Conservation (phyloP, 2,888 invertebrate species). For the Steinernema hermaphroditum region DNA sequence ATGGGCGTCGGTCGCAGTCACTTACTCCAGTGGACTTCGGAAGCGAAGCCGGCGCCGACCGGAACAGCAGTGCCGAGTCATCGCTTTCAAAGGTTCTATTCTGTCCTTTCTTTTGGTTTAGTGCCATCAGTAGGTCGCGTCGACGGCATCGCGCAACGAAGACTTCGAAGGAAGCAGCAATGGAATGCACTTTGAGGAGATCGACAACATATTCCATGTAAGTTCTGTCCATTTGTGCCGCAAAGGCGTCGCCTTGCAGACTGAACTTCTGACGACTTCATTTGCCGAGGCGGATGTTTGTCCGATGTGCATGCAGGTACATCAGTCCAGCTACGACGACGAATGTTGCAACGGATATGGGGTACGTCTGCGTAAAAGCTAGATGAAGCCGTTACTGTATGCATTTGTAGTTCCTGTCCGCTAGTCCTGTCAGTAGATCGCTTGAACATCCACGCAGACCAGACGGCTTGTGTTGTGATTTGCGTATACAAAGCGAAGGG, state of each 20-base stretch:
- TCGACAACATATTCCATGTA: slow-evolving; percentile 56
- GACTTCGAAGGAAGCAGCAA: slow-evolving; percentile 40
- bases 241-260: slow-evolving; percentile 8
- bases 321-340: slow-evolving; percentile 23
- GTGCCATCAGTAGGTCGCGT: background rate
- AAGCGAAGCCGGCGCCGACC: slow-evolving; percentile 37
- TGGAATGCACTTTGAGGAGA: slow-evolving; percentile 57
- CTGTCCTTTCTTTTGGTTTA: background rate
- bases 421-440: slow-evolving; percentile 7
- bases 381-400: background rate
- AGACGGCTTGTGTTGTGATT: background rate
- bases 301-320: slow-evolving; percentile 24
- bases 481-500: background rate
- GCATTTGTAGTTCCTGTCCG: slow-evolving; percentile 14
- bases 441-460: background rate
- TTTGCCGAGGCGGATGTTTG: slow-evolving; percentile 16
- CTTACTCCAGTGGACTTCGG: slow-evolving; percentile 1
- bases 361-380: background rate
- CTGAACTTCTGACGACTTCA: slow-evolving; percentile 36
- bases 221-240: background rate
- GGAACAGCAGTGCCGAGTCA: slow-evolving; percentile 37
- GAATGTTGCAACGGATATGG: slow-evolving; percentile 23
- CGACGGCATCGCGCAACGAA: slow-evolving; percentile 32
- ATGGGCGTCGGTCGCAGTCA: slow-evolving; percentile 23
- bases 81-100: slow-evolving; percentile 37